phyloP scores from a whole-genome alignment of 2,888 invertebrate genomes.

The Agrilus biguttatus region DNA sequence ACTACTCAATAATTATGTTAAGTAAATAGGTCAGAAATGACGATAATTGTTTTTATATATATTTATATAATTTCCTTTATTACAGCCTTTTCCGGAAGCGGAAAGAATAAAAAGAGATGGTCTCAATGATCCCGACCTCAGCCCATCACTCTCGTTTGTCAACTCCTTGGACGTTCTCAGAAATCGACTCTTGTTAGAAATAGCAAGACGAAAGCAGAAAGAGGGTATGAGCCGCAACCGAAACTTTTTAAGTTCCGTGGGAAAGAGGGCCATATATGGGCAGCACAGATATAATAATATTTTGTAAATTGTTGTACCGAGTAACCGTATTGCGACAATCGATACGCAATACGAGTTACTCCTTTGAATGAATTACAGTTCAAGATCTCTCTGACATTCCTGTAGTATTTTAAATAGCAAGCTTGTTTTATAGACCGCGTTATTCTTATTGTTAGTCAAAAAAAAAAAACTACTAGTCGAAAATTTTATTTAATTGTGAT shows the following conservation, averaged over 20 bases:
- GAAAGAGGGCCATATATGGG: slow-evolving; percentile 42
- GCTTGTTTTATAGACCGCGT: no score
- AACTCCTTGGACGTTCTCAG: slow-evolving; percentile 78
- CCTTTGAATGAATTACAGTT: no score
- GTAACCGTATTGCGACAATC: no score
- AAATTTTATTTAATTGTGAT: no score
- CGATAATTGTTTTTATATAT: no score
- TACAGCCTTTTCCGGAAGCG: slow-evolving; percentile 6
- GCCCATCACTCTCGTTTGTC: slow-evolving; percentile 68
- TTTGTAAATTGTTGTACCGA: slow-evolving; percentile 13
- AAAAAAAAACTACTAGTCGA: no score
- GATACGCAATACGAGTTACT: no score
- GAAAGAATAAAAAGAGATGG: slow-evolving; percentile 8
- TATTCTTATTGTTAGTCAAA: no score
- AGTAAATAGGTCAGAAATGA: no score
- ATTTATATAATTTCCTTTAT: no score
- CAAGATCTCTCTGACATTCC: slow-evolving; percentile 9
- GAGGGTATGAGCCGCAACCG: slow-evolving; percentile 63
- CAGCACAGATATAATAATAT: slow-evolving; percentile 15
- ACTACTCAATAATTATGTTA: no score
- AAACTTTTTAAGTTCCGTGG: slow-evolving; percentile 58
- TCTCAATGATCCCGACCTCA: slow-evolving; percentile 15
- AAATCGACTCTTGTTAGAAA: slow-evolving; percentile 65
- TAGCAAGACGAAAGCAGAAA: slow-evolving; percentile 68
- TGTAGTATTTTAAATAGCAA: slow-evolving; percentile 4